A percentile compares a stretch with the other conserved stretches of the same genome.
These are phyloP conservation scores for Pachliopta kotzebuea DNA, from an alignment of 2,888 invertebrate genomes.

Conservation along the genomic window DNA sequence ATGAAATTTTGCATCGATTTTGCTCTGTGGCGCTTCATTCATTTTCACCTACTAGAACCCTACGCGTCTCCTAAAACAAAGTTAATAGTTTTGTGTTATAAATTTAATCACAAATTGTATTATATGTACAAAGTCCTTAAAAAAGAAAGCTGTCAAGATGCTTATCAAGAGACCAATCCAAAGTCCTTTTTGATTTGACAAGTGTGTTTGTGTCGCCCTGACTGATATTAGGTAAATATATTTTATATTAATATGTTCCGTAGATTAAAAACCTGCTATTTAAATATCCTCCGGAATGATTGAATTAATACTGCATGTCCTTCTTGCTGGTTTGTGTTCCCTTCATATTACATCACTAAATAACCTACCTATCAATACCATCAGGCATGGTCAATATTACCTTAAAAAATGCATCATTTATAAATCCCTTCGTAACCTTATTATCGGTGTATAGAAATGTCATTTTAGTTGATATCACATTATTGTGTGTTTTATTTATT, in stretches of 20 bases:
- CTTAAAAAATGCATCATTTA: conserved; percentile 21
- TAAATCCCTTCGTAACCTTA: conserved; percentile 21
- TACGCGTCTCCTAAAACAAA: conserved; percentile 12
- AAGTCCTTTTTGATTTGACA: conserved; percentile 60
- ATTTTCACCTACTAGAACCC: conserved; percentile 22
- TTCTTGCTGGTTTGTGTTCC: conserved; percentile 58
- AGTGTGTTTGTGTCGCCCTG: conserved; percentile 77
- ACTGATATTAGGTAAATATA: conserved; percentile 77
- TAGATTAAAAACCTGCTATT: conserved; percentile 69
- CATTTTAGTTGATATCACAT: conserved; percentile 46
- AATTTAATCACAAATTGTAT: conserved; percentile 16
- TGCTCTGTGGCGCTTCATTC: conserved; percentile 29
- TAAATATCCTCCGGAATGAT: conserved; percentile 72
- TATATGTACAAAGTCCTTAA: conserved; percentile 39
- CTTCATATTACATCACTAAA: conserved; percentile 39
- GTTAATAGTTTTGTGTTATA: conserved; percentile 12
- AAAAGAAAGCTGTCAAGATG: conserved; percentile 79
- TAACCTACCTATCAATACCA: conserved; percentile 46
- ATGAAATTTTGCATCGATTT: conserved; percentile 43
- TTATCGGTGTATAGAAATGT: conserved; percentile 35
- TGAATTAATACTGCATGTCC: conserved; percentile 72
- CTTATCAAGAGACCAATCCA: conserved; percentile 63
- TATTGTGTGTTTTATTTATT: conserved; percentile 23
- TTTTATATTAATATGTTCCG: conserved; percentile 68
- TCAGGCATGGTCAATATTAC: conserved; percentile 60